Conservation (phyloP, 2,113 vertebrate genomes). For the Orthonyx spaldingii region DNA sequence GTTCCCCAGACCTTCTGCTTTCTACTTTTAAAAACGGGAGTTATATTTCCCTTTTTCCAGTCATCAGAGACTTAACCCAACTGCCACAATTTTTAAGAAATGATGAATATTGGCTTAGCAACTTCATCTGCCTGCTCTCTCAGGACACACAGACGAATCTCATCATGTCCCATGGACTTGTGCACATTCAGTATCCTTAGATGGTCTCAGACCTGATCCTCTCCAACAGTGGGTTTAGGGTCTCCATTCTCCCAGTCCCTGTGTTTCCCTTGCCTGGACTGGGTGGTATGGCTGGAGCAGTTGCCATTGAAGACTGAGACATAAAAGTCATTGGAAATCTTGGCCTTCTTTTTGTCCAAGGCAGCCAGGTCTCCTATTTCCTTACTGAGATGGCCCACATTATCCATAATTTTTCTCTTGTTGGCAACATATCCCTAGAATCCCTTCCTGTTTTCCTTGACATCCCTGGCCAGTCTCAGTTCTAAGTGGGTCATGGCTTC, state of each 20-base stretch:
- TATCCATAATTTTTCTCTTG: background rate
- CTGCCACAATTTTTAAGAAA: background rate
- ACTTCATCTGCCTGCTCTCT: background rate
- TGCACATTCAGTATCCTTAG: background rate
- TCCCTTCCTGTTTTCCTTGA: background rate
- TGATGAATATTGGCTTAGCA: too few species aligned
- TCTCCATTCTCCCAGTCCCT: background rate
- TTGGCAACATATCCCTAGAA: background rate
- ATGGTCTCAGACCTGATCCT: background rate
- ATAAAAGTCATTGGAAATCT: background rate
- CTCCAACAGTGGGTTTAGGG: background rate
- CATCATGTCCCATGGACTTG: rapidly evolving
- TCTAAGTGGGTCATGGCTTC: background rate
- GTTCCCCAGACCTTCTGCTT: background rate
- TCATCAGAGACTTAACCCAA: background rate
- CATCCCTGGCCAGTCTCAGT: background rate
- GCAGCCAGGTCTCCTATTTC: background rate
- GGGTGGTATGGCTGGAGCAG: background rate
- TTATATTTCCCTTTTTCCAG: background rate
- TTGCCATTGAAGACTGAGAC: background rate
- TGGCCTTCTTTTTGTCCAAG: background rate
- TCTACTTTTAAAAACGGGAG: background rate
- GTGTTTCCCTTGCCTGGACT: background rate
- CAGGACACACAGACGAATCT: background rate
- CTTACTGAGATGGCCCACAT: background rate